A percentile compares a stretch with the other conserved stretches of the same genome.
These are phyloP conservation scores for Spheniscus humboldti DNA, from an alignment of 2,797 vertebrate genomes.

Conservation along the genomic window DNA sequence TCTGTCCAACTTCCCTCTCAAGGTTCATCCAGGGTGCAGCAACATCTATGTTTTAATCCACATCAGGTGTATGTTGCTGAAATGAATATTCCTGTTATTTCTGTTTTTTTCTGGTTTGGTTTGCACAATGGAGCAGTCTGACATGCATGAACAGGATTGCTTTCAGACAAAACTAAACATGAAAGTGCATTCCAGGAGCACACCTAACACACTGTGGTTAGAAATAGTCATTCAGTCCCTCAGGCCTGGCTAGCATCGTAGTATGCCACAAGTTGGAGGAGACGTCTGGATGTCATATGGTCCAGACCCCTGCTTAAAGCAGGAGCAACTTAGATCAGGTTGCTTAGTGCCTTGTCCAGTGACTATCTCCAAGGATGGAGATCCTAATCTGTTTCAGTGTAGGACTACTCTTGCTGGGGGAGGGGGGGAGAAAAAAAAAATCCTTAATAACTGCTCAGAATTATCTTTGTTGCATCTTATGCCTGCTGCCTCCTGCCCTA, in stretches of 20 bases:
- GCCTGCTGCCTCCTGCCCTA: background rate
- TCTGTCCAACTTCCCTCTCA: background rate
- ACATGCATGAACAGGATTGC: background rate
- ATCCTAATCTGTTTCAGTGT: background rate
- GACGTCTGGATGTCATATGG: background rate
- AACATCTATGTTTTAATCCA: background rate
- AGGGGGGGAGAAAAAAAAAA: background rate
- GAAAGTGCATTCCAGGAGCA: background rate
- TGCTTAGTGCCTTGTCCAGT: background rate
- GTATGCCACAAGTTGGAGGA: background rate
- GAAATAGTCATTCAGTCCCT: background rate
- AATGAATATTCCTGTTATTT: background rate
- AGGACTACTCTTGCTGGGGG: background rate
- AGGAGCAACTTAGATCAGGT: background rate
- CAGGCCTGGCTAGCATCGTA: background rate
- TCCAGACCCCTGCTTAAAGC: background rate
- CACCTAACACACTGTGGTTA: accelerated
- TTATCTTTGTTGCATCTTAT: background rate
- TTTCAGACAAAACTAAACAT: background rate
- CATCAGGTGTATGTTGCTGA: background rate
- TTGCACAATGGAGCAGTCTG: background rate
- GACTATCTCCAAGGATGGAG: background rate
- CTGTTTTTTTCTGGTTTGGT: background rate
- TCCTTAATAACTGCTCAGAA: background rate
- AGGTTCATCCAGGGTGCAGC: background rate